Conservation (phyloP, 2,888 invertebrate species). For the Acleris laterana region DNA sequence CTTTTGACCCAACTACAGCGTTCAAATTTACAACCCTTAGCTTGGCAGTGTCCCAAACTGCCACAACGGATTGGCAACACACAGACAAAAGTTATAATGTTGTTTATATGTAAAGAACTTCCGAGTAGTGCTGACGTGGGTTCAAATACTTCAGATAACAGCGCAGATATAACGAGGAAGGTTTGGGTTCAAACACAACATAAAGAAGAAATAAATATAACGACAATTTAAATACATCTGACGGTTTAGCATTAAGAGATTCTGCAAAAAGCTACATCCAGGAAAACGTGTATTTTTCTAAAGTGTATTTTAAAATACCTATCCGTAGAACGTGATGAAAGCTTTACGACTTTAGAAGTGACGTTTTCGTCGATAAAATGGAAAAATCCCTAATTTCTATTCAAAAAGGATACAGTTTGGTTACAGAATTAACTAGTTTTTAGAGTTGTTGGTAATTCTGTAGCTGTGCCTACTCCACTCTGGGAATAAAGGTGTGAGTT, state of each 20-base stretch:
- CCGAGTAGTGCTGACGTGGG: slow-evolving; percentile 17
- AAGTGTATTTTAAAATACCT: slow-evolving; percentile 13
- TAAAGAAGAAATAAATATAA: slow-evolving; percentile 15
- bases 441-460: too few relatives aligned
- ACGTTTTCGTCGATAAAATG: background rate
- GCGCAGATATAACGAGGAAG: slow-evolving; percentile 1
- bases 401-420: background rate
- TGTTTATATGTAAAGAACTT: slow-evolving; percentile 28
- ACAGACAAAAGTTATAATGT: slow-evolving; percentile 33
- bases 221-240: slow-evolving; percentile 16
- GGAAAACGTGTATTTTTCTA: slow-evolving; percentile 11
- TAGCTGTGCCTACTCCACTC: too few relatives aligned
- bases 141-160: slow-evolving; percentile 4
- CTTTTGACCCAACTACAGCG: slow-evolving; percentile 19
- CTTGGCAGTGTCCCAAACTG: slow-evolving; percentile 31
- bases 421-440: too few relatives aligned
- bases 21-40: slow-evolving; percentile 26
- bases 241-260: slow-evolving; percentile 10
- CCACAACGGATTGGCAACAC: slow-evolving; percentile 31
- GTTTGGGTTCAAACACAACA: slow-evolving; percentile 22
- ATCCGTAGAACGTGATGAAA: background rate
- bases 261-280: slow-evolving; percentile 11
- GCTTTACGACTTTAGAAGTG: background rate
- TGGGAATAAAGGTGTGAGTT: too few relatives aligned
- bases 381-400: background rate